A percentile compares a stretch with the other conserved stretches of the same genome.
Conservation (phyloP, 2,797 vertebrate species). For the Eupleurogrammus muticus region DNA sequence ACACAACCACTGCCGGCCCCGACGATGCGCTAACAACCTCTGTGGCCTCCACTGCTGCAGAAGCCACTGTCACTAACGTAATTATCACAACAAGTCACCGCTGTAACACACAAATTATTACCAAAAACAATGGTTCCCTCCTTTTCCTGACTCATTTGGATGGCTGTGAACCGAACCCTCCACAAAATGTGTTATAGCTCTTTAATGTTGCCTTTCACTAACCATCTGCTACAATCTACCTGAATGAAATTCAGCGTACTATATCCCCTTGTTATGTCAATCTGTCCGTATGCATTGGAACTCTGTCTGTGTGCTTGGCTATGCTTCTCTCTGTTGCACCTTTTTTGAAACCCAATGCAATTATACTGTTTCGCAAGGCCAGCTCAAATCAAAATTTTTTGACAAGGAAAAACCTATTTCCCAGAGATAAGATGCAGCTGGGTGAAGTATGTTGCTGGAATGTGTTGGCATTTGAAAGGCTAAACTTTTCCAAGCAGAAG, state of each 20-base stretch:
- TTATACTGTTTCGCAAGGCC: slow-evolving; percentile 27
- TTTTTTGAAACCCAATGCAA: slow-evolving; percentile 20
- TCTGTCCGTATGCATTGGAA: slow-evolving; percentile 38
- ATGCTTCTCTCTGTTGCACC: slow-evolving; percentile 28
- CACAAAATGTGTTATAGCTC: slow-evolving; percentile 41
- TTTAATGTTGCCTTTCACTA: slow-evolving; percentile 62
- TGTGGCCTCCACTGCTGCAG: slow-evolving; percentile 81
- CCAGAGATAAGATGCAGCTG: slow-evolving; percentile 4
- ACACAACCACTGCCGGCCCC: slow-evolving; percentile 74
- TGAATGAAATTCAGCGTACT: slow-evolving; percentile 32
- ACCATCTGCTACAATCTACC: slow-evolving; percentile 44
- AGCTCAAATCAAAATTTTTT: slow-evolving; percentile 51
- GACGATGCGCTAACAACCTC: slow-evolving; percentile 78
- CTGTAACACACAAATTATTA: slow-evolving; percentile 60
- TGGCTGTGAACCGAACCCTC: slow-evolving; percentile 50
- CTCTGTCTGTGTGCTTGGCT: slow-evolving; percentile 40
- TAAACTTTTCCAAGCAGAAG: background rate
- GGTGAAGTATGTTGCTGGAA: slow-evolving; percentile 5
- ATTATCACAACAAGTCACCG: slow-evolving; percentile 84
- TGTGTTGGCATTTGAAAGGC: background rate
- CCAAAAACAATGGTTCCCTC: slow-evolving; percentile 35
- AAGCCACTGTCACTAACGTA: slow-evolving; percentile 88
- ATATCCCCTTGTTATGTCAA: slow-evolving; percentile 37
- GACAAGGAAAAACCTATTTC: slow-evolving; percentile 13
- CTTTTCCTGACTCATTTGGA: slow-evolving; percentile 41